Conservation (phyloP, 1,140 invertebrate genomes). For the Anoplophora glabripennis region DNA sequence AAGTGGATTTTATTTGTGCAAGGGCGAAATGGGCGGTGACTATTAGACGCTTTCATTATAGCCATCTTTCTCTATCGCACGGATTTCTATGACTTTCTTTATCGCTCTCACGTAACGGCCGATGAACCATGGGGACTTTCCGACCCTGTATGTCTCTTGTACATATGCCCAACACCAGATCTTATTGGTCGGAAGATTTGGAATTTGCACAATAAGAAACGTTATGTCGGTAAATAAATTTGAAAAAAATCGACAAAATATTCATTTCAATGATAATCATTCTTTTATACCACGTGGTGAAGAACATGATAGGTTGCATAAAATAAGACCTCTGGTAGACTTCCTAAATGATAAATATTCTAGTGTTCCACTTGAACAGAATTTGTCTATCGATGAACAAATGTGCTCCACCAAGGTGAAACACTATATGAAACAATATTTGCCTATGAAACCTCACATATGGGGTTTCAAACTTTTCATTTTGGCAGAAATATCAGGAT, state of each 20-base stretch:
- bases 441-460: slow-evolving; percentile 46
- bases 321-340: slow-evolving; percentile 45
- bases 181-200: slow-evolving; percentile 40
- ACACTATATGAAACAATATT: slow-evolving; percentile 32
- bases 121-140: too few relatives aligned
- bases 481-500: slow-evolving; percentile 20
- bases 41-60: too few relatives aligned
- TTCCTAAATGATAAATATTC: slow-evolving; percentile 45
- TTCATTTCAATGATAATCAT: slow-evolving; percentile 44
- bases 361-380: slow-evolving; percentile 21
- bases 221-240: slow-evolving; percentile 44
- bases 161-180: slow-evolving; percentile 40
- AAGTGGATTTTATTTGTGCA: too few relatives aligned
- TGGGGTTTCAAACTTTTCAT: slow-evolving; percentile 46
- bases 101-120: too few relatives aligned
- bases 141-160: slow-evolving; percentile 44
- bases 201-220: slow-evolving; percentile 41
- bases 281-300: slow-evolving; percentile 19
- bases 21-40: too few relatives aligned
- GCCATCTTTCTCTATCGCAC: too few relatives aligned
- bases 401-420: slow-evolving; percentile 34
- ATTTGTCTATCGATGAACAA: slow-evolving; percentile 26
- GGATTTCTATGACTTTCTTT: too few relatives aligned
- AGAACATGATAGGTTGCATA: slow-evolving; percentile 44
- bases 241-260: slow-evolving; percentile 38